phyloP scores from a whole-genome alignment of 2,888 invertebrate genomes.

The Drosophila mimetica region DNA sequence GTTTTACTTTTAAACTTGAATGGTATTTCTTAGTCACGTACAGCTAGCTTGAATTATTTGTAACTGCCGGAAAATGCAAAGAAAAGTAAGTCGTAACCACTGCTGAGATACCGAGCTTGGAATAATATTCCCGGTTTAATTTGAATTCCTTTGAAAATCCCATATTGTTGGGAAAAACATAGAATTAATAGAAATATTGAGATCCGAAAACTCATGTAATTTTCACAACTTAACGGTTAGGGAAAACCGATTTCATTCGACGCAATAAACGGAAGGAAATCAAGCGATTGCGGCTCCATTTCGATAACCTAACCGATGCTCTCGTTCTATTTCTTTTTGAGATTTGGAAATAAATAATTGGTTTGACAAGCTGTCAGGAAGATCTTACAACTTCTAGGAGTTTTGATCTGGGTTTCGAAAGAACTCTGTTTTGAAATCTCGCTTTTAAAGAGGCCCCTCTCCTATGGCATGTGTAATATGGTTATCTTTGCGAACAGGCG shows the following conservation, averaged over 20 bases:
- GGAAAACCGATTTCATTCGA: not conserved
- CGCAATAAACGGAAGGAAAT: not conserved
- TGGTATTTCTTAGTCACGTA: conserved; percentile 22
- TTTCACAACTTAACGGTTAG: too few relatives aligned
- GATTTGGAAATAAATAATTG: conserved; percentile 14
- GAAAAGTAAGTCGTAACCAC: not conserved
- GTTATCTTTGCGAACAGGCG: conserved; percentile 23
- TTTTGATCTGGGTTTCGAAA: conserved; percentile 12
- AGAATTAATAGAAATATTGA: not conserved
- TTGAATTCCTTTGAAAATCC: not conserved
- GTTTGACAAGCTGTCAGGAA: conserved; percentile 10
- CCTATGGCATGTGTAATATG: conserved; percentile 3
- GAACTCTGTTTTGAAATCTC: conserved; percentile 1
- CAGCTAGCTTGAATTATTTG: not conserved
- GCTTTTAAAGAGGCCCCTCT: not conserved
- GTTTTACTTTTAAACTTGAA: not conserved
- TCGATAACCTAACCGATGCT: not conserved
- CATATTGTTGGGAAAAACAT: not conserved
- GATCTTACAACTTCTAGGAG: conserved; percentile 3
- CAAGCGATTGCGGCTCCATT: not conserved
- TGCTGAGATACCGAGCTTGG: not conserved
- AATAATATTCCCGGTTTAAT: not conserved
- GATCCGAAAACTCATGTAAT: too few relatives aligned
- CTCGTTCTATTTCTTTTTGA: not conserved
- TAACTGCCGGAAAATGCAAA: not conserved